Evolutionary conservation across 2,113 vertebrate genomes (phyloP), one percentile per base, ranked within the genome.

Genomic region (cattle (Bos taurus)): DNA sequence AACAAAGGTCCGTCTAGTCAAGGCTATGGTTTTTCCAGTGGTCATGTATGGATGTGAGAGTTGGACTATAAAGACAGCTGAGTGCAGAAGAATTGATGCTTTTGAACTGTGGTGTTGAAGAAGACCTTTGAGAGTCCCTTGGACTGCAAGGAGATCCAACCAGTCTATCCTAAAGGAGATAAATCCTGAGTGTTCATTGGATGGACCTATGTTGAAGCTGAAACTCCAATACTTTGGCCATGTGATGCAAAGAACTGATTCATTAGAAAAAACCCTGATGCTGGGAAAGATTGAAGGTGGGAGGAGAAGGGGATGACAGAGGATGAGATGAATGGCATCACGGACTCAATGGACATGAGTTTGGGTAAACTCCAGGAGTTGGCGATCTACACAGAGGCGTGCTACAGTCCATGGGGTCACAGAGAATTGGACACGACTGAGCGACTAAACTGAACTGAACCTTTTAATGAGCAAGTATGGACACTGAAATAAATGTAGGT

Each of bases 401-500:
- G 67, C 64, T 71, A 71, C n/a, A 71, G 64, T 71, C n/a, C n/a
- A 23, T 36, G n/a, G 67, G 67, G n/a, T 71, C 10, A 36, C n/a
- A 71, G 10, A 71, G 67, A 71, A 19, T 36, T 5, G 0, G n/a
- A 71, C n/a, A 36, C 1, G 1, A 21, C 33, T 71, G 4, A 71
- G 19, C 1, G 9, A 71, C n/a, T 36, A n/a, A 71, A 71, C n/a
- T 71, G 67, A 71, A 71, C 9, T 71, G 64, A 71, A 71, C n/a
- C 67, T 71, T 71, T 74, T 80, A 87, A 40, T 85, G 28, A 88
- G 14, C 25, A 89, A 85, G 81, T 78, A 15, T 96, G 33, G 62
- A 36, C 36, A 92, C 26, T 21, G 46, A 96, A 85, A 60, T 93
- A 88, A 92, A 86, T 59, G 7, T 85, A 88, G 64, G 71, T 59